These are phyloP conservation scores for Anaspis maculata DNA, from an alignment of 2,888 invertebrate genomes.

Conservation along the genomic window DNA sequence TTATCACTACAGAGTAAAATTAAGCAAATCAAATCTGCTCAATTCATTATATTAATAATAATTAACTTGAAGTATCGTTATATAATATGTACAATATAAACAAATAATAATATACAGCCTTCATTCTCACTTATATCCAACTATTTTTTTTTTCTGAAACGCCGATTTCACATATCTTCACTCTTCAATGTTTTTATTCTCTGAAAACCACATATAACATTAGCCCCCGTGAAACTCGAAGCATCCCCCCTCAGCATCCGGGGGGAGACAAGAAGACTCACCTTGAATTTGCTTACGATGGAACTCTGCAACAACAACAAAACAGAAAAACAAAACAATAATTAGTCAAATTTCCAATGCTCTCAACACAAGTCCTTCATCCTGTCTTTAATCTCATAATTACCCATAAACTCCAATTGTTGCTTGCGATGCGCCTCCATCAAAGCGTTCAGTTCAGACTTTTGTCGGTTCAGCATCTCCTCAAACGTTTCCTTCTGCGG, in stretches of 20 bases:
- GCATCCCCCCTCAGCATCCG: no score
- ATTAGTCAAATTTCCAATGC: no score
- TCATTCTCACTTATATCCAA: slow-evolving; percentile 34
- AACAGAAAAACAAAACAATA: slow-evolving; percentile 11
- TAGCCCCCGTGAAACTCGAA: slow-evolving; percentile 3
- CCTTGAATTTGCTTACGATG: slow-evolving; percentile 31
- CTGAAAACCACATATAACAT: slow-evolving; percentile 21
- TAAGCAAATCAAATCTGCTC: no score
- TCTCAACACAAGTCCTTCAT: slow-evolving; percentile 18
- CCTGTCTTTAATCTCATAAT: slow-evolving; percentile 24
- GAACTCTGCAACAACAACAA: slow-evolving; percentile 25
- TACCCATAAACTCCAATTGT: slow-evolving; percentile 42
- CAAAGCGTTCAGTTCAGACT: slow-evolving; percentile 48
- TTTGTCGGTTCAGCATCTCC: slow-evolving; percentile 45
- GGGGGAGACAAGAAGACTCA: slow-evolving; percentile 8
- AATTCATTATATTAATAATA: slow-evolving; percentile 12
- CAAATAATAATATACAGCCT: slow-evolving; percentile 39
- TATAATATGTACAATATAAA: slow-evolving; percentile 39
- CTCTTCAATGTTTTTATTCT: slow-evolving; percentile 31
- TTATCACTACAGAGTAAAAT: no score
- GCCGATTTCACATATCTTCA: slow-evolving; percentile 1
- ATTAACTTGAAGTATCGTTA: slow-evolving; percentile 12
- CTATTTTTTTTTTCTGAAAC: slow-evolving; percentile 17
- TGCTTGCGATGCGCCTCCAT: slow-evolving; percentile 46
- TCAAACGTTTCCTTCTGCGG: slow-evolving; percentile 41